Conservation (phyloP, 2,797 vertebrate species). For the Aplochiton taeniatus region DNA sequence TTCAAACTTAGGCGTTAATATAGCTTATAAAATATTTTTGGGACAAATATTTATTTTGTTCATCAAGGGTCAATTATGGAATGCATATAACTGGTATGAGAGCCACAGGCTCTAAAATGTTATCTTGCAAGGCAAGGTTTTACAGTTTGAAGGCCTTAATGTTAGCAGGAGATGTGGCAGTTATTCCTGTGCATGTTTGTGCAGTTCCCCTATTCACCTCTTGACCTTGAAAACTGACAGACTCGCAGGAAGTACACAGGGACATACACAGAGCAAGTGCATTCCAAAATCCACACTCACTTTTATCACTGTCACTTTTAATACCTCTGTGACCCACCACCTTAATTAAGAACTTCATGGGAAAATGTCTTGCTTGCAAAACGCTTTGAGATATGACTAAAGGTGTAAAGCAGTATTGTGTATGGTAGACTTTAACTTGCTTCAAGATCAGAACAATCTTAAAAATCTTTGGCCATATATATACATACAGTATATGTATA, state of each 20-base stretch:
- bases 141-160: conserved; percentile 1
- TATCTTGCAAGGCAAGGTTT: too few species aligned
- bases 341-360: conserved; percentile 40
- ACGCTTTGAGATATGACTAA: conserved; percentile 24
- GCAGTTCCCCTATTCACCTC: conserved; percentile 48
- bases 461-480: too few species aligned
- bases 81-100: too few species aligned
- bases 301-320: conserved; percentile 46
- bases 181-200: conserved; percentile 45
- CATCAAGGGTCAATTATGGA: too few species aligned
- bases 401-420: conserved; percentile 9
- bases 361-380: conserved; percentile 27
- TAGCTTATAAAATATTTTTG: too few species aligned
- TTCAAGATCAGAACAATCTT: too few species aligned
- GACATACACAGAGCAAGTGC: conserved; percentile 19
- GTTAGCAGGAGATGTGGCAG: conserved; percentile 31
- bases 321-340: conserved; percentile 36
- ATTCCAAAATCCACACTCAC: conserved; percentile 39
- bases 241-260: conserved; percentile 38
- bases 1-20: too few species aligned
- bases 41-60: too few species aligned
- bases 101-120: too few species aligned
- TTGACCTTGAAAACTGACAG: conserved; percentile 57
- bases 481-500: too few species aligned
- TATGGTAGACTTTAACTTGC: conserved; percentile 2